phyloP scores from a whole-genome alignment of 2,888 invertebrate genomes.

The Lydus trimaculatus region DNA sequence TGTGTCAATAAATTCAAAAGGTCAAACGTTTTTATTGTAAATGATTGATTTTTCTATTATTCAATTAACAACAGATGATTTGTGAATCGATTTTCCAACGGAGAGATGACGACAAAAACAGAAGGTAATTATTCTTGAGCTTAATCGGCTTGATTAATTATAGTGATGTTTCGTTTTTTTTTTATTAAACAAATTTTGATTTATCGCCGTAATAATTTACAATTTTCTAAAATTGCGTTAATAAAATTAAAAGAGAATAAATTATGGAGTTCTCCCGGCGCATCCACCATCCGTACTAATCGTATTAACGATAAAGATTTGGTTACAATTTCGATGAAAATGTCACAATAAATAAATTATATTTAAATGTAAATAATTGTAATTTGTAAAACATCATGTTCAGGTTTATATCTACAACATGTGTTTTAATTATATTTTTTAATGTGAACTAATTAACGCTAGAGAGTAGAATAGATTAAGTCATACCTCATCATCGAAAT shows the following conservation, averaged over 20 bases:
- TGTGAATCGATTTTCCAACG: not conserved
- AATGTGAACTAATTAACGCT: not conserved
- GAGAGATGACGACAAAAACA: not conserved
- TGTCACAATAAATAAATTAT: not conserved
- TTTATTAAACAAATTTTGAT: not conserved
- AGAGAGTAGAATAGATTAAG: not conserved
- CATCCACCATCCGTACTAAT: slow-evolving; percentile 4
- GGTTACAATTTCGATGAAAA: not conserved
- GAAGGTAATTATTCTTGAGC: not conserved
- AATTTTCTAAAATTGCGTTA: not conserved
- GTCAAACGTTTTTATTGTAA: not conserved
- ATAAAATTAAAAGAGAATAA: not conserved
- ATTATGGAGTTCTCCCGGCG: not conserved
- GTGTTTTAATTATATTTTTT: no score
- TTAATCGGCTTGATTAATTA: not conserved
- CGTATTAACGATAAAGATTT: not conserved
- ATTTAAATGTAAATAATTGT: no score
- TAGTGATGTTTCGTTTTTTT: not conserved
- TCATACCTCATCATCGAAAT: slow-evolving; percentile 53
- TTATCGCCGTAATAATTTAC: not conserved
- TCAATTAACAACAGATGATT: not conserved
- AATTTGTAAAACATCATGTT: no score
- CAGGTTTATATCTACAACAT: no score
- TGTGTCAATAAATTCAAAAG: not conserved
- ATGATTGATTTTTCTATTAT: not conserved